Evolutionary conservation across 2,797 vertebrate genomes (phyloP), one percentile per base, ranked within the genome.

Genomic region (Anolis apletophallus): DNA sequence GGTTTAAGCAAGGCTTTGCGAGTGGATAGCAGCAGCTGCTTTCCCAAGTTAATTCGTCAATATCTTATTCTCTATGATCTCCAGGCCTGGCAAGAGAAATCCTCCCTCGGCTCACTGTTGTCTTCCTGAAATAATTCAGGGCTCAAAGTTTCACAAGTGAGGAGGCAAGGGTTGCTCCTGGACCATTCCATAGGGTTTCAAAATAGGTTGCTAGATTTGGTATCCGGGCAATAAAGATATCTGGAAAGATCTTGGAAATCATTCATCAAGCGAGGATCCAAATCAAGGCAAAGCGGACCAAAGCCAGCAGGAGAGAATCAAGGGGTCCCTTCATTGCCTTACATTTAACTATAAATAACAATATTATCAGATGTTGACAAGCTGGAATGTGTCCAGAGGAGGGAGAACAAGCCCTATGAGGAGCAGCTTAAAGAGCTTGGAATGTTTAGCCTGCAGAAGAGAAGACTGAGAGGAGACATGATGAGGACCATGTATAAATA

Each of bases 21-120:
- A 89, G 6, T 68, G n/a, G 86, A 87, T 26, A 90, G 89, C 10
- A 23, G 34, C 64, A 52, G 29, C 81, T 67, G 88, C 82, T 90
- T 82, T 90, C 80, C 32, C 29, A 68, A 36, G 64, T 79, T 94
- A 86, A 88, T 69, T 71, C 19, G 32, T 86, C 46, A 46, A 29
- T 72, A 76, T 90, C 94, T 90, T 91, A 92, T 94, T 92, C 89
- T 87, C 86, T 78, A 74, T 88, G 29, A 87, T 81, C 13, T 67
- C 29, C 19, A 40, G 19, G 12, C 90, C 74, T 86, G 57, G 80
- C n/a, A 34, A 67, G 14, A 68, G 85, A 89, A 91, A 87, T 29
- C 0, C 79, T 88, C 85, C 46, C 36, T 32, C 71, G 74, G 86
- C 90, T 57, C 21, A 52, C 12, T 83, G 71, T 0, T 29, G 84